These are phyloP conservation scores for Anarrhichthys ocellatus DNA, from an alignment of 2,113 vertebrate species.

Conservation along the genomic window DNA sequence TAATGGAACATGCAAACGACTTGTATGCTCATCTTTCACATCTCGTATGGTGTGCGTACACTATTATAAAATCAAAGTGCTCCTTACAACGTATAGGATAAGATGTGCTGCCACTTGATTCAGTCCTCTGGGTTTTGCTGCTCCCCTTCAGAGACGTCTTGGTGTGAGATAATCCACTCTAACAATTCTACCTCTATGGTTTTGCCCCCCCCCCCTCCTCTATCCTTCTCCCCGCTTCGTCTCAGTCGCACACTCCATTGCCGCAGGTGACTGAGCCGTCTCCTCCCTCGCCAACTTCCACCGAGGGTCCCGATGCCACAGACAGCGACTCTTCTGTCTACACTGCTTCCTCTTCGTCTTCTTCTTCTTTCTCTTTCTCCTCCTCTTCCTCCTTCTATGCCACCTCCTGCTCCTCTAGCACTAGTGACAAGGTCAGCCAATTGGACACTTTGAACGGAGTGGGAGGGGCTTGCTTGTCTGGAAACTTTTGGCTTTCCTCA, in stretches of 20 bases:
- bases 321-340: conserved; percentile 81
- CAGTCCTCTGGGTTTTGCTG: background rate
- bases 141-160: background rate
- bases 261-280: conserved; percentile 68
- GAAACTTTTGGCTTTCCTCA: conserved; percentile 46
- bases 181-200: conserved; percentile 68
- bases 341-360: conserved; percentile 81
- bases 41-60: background rate
- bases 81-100: background rate
- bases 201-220: conserved; percentile 49
- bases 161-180: conserved; percentile 37
- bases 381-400: conserved; percentile 82
- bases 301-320: conserved; percentile 79
- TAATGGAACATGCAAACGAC: background rate
- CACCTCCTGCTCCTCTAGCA: conserved; percentile 82
- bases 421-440: conserved; percentile 83
- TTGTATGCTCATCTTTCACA: background rate
- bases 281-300: conserved; percentile 78
- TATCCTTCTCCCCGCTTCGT: conserved; percentile 47
- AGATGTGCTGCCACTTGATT: background rate
- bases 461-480: conserved; percentile 72
- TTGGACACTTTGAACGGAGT: conserved; percentile 56
- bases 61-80: background rate
- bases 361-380: conserved; percentile 79
- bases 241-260: conserved; percentile 68